Evolutionary conservation across 2,888 invertebrate species (phyloP), one percentile per base, ranked within the genome.

Genomic region (Amaurobius ferox): DNA sequence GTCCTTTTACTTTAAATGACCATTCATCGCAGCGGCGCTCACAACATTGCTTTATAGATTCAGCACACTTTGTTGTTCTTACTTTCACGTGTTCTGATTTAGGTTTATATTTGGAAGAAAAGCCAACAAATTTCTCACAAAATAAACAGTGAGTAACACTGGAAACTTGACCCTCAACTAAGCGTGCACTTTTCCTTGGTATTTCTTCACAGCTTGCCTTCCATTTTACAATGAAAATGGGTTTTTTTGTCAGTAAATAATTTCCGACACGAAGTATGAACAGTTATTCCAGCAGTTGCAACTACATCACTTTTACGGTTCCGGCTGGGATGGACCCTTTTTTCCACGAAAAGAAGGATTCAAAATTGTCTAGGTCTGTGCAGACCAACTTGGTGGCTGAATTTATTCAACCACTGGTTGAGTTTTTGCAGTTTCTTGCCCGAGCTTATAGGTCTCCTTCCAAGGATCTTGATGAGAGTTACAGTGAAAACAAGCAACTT

Each of bases 1-100:
- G 44, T 3, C 71, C 48, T 5, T 28, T 71, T 29, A 71, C 71
- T 16, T 48, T 29, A 48, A 28, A 48, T 28, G 28, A n/a, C 71
- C 26, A 71, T 29, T 70, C 48, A 71, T 44, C 71, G 30, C 48
- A 44, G n/a, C 70, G 70, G 39, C 29, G 23, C 26, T 71, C 48
- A 44, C 44, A 71, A 26, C 71, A 71, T 44, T 44, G 23, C 19
- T 28, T 71, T 44, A 71, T 48, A 26, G 71, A 13, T 29, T 71
- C 30, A 16, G 48, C n/a, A 48, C 3, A 48, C 28, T 48, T 16
- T n/a, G 13, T 13, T 19, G 28, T 71, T 71, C 30, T 71, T 28
- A 71, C 71, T 55, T 48, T 48, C 29, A 44, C 71, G 28, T 71
- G 55, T 71, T 71, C 48, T 71, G 48, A 26, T 71, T 44, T 71